A percentile compares a stretch with the other conserved stretches of the same genome.
phyloP scores from a whole-genome alignment of 2,888 invertebrate genomes.

The Elegia similella region DNA sequence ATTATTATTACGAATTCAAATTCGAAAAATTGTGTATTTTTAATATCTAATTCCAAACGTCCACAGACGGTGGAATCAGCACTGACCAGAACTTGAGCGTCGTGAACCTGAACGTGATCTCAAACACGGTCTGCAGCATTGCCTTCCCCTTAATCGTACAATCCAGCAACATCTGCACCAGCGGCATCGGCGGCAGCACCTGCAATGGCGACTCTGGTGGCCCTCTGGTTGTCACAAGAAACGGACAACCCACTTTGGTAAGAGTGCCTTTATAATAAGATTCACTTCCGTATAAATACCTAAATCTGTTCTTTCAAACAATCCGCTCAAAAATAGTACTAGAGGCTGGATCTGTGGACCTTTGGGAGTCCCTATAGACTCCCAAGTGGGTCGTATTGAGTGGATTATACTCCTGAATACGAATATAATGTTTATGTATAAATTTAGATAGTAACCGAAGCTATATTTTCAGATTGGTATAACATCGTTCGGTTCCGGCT shows the following conservation, averaged over 20 bases:
- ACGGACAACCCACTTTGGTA: constrained; percentile 37
- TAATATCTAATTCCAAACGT: no score
- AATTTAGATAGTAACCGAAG: no score
- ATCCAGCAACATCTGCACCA: constrained; percentile 47
- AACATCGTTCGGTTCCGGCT: constrained; percentile 42
- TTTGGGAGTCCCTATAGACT: no score
- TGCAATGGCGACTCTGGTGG: constrained; percentile 57
- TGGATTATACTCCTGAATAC: not conserved
- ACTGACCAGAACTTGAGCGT: constrained; percentile 35
- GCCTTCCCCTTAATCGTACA: constrained; percentile 39
- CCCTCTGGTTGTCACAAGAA: constrained; percentile 38
- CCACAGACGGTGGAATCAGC: constrained; percentile 33
- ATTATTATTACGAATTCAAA: not conserved
- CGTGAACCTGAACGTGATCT: constrained; percentile 39
- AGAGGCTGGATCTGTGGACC: no score
- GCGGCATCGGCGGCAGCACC: constrained; percentile 40
- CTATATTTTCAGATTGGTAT: constrained; percentile 46
- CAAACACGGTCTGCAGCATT: constrained; percentile 36
- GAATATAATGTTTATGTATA: not conserved
- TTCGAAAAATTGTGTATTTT: no score
- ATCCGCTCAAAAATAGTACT: no score
- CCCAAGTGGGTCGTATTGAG: no score
- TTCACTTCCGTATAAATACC: no score
- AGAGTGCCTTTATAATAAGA: no score
- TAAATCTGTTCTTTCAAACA: no score